Evolutionary conservation across 2,797 vertebrate species (phyloP).

Genomic region (Amphiprion clarkii): DNA sequence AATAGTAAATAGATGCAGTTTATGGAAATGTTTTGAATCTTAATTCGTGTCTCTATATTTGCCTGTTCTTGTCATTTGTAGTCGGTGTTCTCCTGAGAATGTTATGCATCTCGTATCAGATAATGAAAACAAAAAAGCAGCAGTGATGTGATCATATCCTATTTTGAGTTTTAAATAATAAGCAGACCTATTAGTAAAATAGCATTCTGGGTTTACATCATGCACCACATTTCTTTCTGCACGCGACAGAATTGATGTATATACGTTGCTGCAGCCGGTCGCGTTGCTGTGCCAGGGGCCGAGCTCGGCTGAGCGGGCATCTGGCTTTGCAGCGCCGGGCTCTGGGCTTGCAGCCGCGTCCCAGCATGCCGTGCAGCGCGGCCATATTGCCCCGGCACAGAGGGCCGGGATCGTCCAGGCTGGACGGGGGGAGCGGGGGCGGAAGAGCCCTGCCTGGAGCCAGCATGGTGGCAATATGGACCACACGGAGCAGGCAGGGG

Average conservation of each 20-base stretch:
- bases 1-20: neutral
- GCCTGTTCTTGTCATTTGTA: neutral
- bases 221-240: neutral
- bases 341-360: slow-evolving; percentile 75
- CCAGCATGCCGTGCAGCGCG: slow-evolving; percentile 73
- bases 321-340: slow-evolving; percentile 67
- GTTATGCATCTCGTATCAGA: neutral
- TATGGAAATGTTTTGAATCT: neutral
- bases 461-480: slow-evolving; percentile 83
- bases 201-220: neutral
- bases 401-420: slow-evolving; percentile 63
- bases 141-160: neutral
- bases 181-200: neutral
- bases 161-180: neutral
- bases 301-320: slow-evolving; percentile 72
- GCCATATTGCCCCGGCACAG: slow-evolving; percentile 80
- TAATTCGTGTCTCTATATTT: slow-evolving; percentile 3
- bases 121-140: neutral
- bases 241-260: slow-evolving; percentile 23
- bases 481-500: slow-evolving; percentile 74
- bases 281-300: slow-evolving; percentile 54
- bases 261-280: slow-evolving; percentile 25
- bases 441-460: slow-evolving; percentile 78
- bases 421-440: slow-evolving; percentile 58
- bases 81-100: neutral